Conservation (phyloP, 2,888 invertebrate genomes). For the Isotomurus palustris region DNA sequence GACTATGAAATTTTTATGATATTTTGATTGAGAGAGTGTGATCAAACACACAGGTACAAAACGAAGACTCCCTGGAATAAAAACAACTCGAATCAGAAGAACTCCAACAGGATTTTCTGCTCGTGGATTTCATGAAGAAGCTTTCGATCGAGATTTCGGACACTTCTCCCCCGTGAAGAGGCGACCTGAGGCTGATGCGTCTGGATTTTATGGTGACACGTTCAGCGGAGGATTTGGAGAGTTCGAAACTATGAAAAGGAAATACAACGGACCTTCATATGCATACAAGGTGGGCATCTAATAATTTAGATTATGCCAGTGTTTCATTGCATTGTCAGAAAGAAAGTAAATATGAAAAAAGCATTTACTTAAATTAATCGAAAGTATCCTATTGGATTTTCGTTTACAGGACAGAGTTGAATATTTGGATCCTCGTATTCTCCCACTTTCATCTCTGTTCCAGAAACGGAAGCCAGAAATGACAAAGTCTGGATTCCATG, state of each 20-base stretch:
- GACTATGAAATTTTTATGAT: no score
- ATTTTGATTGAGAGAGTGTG: no score
- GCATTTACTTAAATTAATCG: neutral
- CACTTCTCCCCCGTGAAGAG: conserved; percentile 46
- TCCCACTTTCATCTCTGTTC: neutral
- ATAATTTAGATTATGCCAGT: no score
- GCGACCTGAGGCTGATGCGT: conserved; percentile 43
- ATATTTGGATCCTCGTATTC: conserved; percentile 1
- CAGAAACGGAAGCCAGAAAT: conserved; percentile 41
- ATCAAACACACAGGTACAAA: no score
- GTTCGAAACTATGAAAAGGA: conserved; percentile 45
- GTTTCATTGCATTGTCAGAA: no score
- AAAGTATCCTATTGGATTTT: neutral
- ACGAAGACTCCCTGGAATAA: conserved; percentile 20
- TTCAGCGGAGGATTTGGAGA: conserved; percentile 46
- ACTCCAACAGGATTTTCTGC: conserved; percentile 46
- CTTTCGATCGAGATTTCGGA: conserved; percentile 45
- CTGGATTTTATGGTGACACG: conserved; percentile 45
- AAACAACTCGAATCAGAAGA: conserved; percentile 43
- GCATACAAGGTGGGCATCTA: conserved; percentile 7
- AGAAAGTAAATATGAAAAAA: neutral
- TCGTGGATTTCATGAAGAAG: conserved; percentile 45
- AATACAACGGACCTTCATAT: conserved; percentile 14
- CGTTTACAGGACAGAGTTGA: neutral
- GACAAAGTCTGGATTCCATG: conserved; percentile 45